Conservation (phyloP, 2,113 vertebrate species). For the Corythornis vintsioides region DNA sequence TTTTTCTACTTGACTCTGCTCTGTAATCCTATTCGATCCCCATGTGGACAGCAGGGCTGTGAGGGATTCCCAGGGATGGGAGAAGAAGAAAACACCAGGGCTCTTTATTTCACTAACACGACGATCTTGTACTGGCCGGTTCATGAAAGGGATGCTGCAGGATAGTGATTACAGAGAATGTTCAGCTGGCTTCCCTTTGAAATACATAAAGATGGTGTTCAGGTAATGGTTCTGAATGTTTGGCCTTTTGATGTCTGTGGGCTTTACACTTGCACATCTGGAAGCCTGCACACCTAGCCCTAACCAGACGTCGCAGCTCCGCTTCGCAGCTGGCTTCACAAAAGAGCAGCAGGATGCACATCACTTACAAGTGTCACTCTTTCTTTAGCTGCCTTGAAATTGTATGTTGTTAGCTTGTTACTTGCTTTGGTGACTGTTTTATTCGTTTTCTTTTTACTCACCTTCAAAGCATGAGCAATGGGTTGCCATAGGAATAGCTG, state of each 20-base stretch:
- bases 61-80: not conserved
- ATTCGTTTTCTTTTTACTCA: not conserved
- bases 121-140: not conserved
- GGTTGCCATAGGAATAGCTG: not conserved
- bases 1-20: not conserved
- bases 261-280: slow-evolving; percentile 73
- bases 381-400: slow-evolving; percentile 4
- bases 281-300: slow-evolving; percentile 39
- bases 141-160: slow-evolving; percentile 62
- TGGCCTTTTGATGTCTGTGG: slow-evolving; percentile 73
- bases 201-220: slow-evolving; percentile 57
- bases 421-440: slow-evolving; percentile 33
- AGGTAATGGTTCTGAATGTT: slow-evolving; percentile 51
- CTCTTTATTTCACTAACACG: not conserved
- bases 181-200: slow-evolving; percentile 72
- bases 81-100: not conserved
- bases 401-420: not conserved
- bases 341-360: slow-evolving; percentile 49
- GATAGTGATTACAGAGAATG: slow-evolving; percentile 76
- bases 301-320: not conserved
- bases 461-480: slow-evolving; percentile 43
- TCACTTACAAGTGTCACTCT: slow-evolving; percentile 22
- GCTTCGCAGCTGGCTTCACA: slow-evolving; percentile 71
- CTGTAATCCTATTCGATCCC: not conserved
- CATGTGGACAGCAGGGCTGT: not conserved